phyloP scores from a whole-genome alignment of 2,888 invertebrate genomes.

The Dasypolia templi region DNA sequence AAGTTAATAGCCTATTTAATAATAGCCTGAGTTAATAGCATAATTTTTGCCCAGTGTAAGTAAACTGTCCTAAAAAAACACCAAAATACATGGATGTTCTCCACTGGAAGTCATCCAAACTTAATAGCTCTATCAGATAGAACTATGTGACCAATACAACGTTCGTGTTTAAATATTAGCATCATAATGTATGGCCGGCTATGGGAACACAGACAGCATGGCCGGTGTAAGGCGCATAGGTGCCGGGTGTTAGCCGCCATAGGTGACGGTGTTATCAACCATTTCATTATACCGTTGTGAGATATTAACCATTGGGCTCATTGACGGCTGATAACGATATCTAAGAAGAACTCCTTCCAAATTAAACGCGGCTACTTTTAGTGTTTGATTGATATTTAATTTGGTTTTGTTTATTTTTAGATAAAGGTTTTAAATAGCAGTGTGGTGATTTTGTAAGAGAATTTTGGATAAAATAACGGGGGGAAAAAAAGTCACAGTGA shows the following conservation, averaged over 20 bases:
- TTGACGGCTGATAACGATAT: conserved; percentile 61
- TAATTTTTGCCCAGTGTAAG: no score
- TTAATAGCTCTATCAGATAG: conserved; percentile 63
- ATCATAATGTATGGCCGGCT: conserved; percentile 51
- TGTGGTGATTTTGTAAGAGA: conserved; percentile 2
- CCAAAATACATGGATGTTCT: conserved; percentile 24
- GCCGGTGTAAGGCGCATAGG: conserved; percentile 39
- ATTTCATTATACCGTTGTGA: conserved; percentile 55
- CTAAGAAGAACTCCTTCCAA: conserved; percentile 54
- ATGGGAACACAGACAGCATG: conserved; percentile 45
- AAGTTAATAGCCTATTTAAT: no score
- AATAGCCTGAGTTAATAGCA: no score
- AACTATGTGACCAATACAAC: conserved; percentile 49
- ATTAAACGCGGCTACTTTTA: conserved; percentile 43
- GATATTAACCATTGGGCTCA: conserved; percentile 50
- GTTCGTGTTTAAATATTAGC: conserved; percentile 54
- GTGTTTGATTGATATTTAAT: conserved; percentile 65
- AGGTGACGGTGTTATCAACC: conserved; percentile 60
- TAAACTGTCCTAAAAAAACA: conserved; percentile 12
- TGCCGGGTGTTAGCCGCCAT: no score
- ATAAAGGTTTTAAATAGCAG: conserved; percentile 22
- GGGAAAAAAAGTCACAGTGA: conserved; percentile 1
- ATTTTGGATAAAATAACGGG: conserved; percentile 2
- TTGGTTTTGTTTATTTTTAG: conserved; percentile 54
- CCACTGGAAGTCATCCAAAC: conserved; percentile 37